Evolutionary conservation across 2,888 invertebrate genomes (phyloP).

Genomic region (Drosophila monieri): DNA sequence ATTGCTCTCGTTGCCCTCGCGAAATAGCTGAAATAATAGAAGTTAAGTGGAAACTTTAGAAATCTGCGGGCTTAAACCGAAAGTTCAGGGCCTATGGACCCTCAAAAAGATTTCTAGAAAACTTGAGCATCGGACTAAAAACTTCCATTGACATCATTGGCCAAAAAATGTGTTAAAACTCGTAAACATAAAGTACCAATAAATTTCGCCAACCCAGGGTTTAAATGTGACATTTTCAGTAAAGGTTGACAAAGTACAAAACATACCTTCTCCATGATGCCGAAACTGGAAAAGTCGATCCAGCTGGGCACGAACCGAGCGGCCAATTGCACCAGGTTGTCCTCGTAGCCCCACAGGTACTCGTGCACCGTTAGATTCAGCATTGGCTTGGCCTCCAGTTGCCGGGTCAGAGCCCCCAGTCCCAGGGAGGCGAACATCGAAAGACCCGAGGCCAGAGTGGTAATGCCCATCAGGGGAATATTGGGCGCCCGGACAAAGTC

Average conservation of each 20-base stretch:
- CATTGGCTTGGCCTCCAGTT: conserved; percentile 87
- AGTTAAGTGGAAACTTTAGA: neutral
- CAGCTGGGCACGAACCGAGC: conserved; percentile 90
- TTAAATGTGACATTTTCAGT: neutral
- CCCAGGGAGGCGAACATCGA: conserved; percentile 85
- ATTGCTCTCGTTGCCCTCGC: conserved; percentile 86
- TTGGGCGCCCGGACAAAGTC: conserved; percentile 88
- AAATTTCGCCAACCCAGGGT: neutral
- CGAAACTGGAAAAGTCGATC: conserved; percentile 92
- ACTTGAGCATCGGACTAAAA: neutral
- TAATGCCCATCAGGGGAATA: conserved; percentile 87
- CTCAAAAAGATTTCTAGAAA: neutral
- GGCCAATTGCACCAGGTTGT: conserved; percentile 89
- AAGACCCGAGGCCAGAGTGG: conserved; percentile 77
- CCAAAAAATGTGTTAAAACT: neutral
- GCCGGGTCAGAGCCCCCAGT: conserved; percentile 86
- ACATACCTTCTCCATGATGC: conserved; percentile 90
- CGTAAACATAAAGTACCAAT: neutral
- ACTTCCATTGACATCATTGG: neutral
- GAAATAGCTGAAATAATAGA: conserved; percentile 85
- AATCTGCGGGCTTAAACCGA: neutral
- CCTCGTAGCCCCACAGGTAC: conserved; percentile 93
- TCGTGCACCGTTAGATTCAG: conserved; percentile 87
- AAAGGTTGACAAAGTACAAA: neutral
- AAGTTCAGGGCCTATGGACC: conserved; percentile 1